Evolutionary conservation across 1,140 invertebrate genomes (phyloP).

Genomic region (Pseudomyrmex flavicornis): DNA sequence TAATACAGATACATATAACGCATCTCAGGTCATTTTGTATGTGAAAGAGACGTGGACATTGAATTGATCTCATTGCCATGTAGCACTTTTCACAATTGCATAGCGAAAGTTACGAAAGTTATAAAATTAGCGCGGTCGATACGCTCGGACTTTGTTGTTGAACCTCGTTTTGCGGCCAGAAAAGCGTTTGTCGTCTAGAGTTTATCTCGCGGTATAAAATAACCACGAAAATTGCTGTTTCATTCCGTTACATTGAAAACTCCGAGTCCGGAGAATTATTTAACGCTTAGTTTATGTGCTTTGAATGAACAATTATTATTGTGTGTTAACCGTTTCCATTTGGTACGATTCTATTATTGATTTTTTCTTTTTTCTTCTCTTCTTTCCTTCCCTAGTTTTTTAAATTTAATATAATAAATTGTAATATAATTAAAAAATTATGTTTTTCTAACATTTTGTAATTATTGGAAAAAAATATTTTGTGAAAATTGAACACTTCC

Average conservation of each 20-base stretch:
- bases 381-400: background rate
- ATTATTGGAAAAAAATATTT: background rate
- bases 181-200: slow-evolving; percentile 35
- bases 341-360: background rate
- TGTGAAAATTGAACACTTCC: slow-evolving; percentile 13
- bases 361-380: background rate
- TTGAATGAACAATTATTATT: background rate
- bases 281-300: background rate
- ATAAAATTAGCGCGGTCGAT: slow-evolving; percentile 57
- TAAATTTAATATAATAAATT: no score
- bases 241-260: slow-evolving; percentile 13
- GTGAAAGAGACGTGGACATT: slow-evolving; percentile 3
- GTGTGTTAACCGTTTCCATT: background rate
- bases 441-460: background rate
- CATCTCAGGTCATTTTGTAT: slow-evolving; percentile 16
- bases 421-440: no score
- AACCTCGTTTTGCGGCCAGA: slow-evolving; percentile 39
- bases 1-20: background rate
- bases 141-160: slow-evolving; percentile 31
- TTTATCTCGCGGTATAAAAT: slow-evolving; percentile 44
- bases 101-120: slow-evolving; percentile 47
- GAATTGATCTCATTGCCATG: slow-evolving; percentile 22
- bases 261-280: background rate
- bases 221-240: slow-evolving; percentile 20
- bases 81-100: slow-evolving; percentile 53